phyloP scores from a whole-genome alignment of 2,888 invertebrate genomes.

The Buathra laborator region DNA sequence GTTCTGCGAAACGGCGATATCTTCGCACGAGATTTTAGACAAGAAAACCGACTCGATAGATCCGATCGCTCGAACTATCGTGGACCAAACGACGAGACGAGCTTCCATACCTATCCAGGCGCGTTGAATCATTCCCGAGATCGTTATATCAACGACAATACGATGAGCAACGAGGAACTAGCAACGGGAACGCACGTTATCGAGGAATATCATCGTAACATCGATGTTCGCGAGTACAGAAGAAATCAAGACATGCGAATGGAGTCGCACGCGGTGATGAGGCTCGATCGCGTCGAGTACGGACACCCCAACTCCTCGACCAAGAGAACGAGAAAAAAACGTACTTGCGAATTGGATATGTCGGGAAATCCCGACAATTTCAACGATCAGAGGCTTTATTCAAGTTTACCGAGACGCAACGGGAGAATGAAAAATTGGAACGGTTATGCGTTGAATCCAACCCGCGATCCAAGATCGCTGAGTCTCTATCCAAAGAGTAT shows the following conservation, averaged over 20 bases:
- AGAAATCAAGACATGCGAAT: constrained; percentile 29
- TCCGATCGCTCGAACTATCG: neutral
- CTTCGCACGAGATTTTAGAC: constrained; percentile 26
- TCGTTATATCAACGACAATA: constrained; percentile 68
- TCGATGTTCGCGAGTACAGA: constrained; percentile 59
- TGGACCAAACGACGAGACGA: constrained; percentile 33
- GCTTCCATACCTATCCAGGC: constrained; percentile 15
- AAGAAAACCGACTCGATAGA: neutral
- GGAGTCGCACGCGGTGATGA: constrained; percentile 59
- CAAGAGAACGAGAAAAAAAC: constrained; percentile 15
- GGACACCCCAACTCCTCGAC: constrained; percentile 24
- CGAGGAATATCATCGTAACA: constrained; percentile 64
- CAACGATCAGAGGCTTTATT: constrained; percentile 73
- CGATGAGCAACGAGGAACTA: constrained; percentile 60
- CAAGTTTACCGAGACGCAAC: constrained; percentile 77
- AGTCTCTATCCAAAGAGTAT: constrained; percentile 79
- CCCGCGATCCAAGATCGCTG: constrained; percentile 69
- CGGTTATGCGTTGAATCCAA: constrained; percentile 74
- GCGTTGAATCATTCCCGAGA: neutral
- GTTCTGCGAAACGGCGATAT: constrained; percentile 35
- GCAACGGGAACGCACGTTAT: constrained; percentile 30
- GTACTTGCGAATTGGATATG: constrained; percentile 28
- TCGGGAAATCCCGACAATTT: constrained; percentile 10
- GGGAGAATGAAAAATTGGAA: constrained; percentile 65
- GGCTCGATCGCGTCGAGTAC: constrained; percentile 54